phyloP scores from a whole-genome alignment of 2,888 invertebrate species.

The Synergus japonicus region DNA sequence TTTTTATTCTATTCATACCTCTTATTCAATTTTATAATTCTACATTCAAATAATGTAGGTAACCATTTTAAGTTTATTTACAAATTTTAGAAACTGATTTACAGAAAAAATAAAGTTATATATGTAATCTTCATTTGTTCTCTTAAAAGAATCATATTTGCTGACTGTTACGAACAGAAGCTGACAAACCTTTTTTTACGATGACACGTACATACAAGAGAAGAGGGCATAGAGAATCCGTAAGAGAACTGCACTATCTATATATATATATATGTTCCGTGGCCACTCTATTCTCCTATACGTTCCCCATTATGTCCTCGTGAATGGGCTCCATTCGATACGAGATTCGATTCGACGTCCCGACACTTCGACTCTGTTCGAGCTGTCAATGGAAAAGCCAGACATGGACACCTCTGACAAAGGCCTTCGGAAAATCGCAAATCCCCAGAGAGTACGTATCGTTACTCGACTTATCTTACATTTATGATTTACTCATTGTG shows the following conservation, averaged over 20 bases:
- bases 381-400: conserved; percentile 61
- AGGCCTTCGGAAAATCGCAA: conserved; percentile 19
- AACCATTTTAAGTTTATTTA: background rate
- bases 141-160: background rate
- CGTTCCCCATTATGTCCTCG: conserved; percentile 59
- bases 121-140: background rate
- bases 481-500: background rate
- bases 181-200: background rate
- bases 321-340: conserved; percentile 67
- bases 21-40: no score
- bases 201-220: background rate
- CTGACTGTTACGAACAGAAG: background rate
- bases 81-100: background rate
- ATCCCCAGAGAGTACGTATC: conserved; percentile 8
- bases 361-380: conserved; percentile 66
- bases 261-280: background rate
- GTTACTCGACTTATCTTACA: conserved; percentile 13
- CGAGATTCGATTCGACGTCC: conserved; percentile 63
- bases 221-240: background rate
- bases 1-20: no score
- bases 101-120: no score
- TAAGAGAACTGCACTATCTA: background rate
- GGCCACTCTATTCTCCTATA: conserved; percentile 3
- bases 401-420: conserved; percentile 38
- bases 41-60: no score